Evolutionary conservation across 2,797 vertebrate genomes (phyloP).

Genomic region (Myotis pilosus): DNA sequence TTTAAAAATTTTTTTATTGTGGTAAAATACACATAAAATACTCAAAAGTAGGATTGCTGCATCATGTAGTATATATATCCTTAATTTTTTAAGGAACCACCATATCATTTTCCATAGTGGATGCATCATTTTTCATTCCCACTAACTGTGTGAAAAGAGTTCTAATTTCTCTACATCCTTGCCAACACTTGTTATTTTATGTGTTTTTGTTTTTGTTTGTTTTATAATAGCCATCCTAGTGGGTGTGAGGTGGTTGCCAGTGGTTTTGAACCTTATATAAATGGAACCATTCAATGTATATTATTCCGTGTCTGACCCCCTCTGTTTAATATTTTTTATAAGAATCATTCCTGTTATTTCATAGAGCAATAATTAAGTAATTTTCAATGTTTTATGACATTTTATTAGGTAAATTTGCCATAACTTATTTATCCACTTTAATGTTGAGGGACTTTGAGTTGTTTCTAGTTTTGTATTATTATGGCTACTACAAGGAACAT

Average conservation of each 20-base stretch:
- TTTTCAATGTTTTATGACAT: not conserved
- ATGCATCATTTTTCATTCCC: not conserved
- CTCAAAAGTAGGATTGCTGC: not conserved
- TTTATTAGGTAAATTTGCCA: not conserved
- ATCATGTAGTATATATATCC: not conserved
- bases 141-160: too few relatives aligned
- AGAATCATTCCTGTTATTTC: not conserved
- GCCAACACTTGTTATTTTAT: not conserved
- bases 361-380: not conserved
- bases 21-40: not conserved
- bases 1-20: not conserved
- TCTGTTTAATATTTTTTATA: constrained; percentile 10
- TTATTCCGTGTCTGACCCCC: not conserved
- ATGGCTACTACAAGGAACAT: not conserved
- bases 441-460: not conserved
- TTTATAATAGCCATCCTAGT: not conserved
- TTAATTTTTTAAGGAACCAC: not conserved
- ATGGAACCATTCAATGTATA: not conserved
- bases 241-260: not conserved
- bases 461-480: not conserved
- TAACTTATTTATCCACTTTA: not conserved
- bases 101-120: not conserved
- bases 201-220: not conserved
- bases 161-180: not conserved
- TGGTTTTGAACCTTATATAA: constrained; percentile 7